Base-by-base conservation (phyloP, 2,113 vertebrate genomes). In the Copsychus sechellarum region DNA sequence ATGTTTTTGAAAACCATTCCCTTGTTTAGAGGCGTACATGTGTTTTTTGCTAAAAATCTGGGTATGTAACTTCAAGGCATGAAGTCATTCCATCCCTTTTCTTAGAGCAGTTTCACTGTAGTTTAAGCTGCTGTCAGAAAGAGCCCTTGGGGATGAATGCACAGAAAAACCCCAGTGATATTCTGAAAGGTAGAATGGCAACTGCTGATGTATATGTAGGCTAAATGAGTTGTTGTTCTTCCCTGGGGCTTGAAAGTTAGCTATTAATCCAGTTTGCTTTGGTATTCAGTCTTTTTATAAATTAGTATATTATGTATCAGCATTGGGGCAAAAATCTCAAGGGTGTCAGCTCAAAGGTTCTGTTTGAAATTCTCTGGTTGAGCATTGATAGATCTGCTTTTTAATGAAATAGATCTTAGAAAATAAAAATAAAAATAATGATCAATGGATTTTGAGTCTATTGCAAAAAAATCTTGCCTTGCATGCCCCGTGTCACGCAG, bases 241-340 rank as follows among this genome's bases (percentile, higher is more conserved):
- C 89, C 90, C 81, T 86, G 60, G 21, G 43, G 74, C 85, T 70
- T 88, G 43, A 42, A 82, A 73, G 45, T 62, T 58, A 36, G 62
- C 74, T 92, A 88, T 90, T 90, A 92, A 81, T 93, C n/a, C 61
- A 50, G 60, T 81, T 96, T 88, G 43, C 45, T 81, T 82, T 88
- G 73, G 53, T 53, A 66, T 81, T 94, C 48, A 40, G 0, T 80
- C 50, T 77, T 85, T 64, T n/a, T 83, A 34, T 88, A 54, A 60
- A 73, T 92, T 56, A 64, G 31, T 88, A 7, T 71, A 48, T 92
- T 93, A 67, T 51, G 14, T 36, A 34, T 67, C 50, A 61, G 22
- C 67, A 78, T 5, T 29, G 47, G 40, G 47, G 47, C 38, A 66
- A 26, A 70, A 88, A 65, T 91, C 23, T 67, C 84, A 47, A 28